These are phyloP conservation scores for Anodontia alba DNA, from an alignment of 2,888 invertebrate genomes.

Conservation along the genomic window DNA sequence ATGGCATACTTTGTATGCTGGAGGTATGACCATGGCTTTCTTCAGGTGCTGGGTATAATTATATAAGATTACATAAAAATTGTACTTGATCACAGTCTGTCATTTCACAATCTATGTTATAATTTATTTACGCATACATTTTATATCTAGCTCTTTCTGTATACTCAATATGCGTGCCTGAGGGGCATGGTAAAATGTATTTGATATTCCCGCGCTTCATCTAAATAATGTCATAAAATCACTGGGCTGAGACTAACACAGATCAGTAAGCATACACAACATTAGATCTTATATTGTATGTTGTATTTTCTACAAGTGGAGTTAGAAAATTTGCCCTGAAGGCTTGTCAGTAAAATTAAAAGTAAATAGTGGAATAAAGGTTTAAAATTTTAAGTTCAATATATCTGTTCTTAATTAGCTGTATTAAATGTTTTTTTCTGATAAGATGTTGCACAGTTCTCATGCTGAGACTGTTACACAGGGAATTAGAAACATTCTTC, in stretches of 20 bases:
- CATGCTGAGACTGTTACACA: background rate
- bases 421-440: background rate
- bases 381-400: background rate
- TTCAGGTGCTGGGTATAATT: too few species aligned
- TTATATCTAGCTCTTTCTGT: background rate
- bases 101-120: too few species aligned
- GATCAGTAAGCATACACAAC: background rate
- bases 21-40: too few species aligned
- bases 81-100: too few species aligned
- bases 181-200: background rate
- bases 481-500: background rate
- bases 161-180: background rate
- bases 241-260: background rate
- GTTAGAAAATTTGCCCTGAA: background rate
- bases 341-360: background rate
- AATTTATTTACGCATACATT: too few species aligned
- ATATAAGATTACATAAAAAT: too few species aligned
- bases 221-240: background rate
- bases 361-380: background rate
- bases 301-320: background rate
- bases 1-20: too few species aligned
- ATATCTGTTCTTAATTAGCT: background rate
- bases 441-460: background rate
- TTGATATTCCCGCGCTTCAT: constrained; percentile 10
- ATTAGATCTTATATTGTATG: background rate